A percentile compares a stretch with the other conserved stretches of the same genome.
phyloP scores from a whole-genome alignment of 2,888 invertebrate species.

The Nesidiocoris tenuis region DNA sequence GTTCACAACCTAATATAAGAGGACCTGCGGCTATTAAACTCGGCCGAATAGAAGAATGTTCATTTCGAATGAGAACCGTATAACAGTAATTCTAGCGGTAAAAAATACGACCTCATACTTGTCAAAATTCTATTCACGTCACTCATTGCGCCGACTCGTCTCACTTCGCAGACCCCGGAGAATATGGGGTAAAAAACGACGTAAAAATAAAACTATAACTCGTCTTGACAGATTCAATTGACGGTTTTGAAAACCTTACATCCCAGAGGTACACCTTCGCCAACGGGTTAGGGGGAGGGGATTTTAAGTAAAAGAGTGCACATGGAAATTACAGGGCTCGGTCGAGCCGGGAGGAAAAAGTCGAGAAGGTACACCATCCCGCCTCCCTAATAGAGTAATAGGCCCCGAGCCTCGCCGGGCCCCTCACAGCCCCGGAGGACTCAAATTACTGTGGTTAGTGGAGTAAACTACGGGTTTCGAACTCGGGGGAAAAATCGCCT shows the following conservation, averaged over 20 bases:
- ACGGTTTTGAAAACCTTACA: slow-evolving; percentile 20
- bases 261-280: neutral
- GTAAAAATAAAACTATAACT: slow-evolving; percentile 44
- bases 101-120: too few relatives aligned
- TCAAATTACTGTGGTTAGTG: slow-evolving; percentile 46
- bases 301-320: slow-evolving; percentile 45
- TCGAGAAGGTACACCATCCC: slow-evolving; percentile 37
- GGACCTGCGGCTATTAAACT: too few relatives aligned
- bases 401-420: slow-evolving; percentile 13
- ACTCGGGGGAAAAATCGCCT: slow-evolving; percentile 12
- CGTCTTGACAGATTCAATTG: slow-evolving; percentile 47
- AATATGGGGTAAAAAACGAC: neutral
- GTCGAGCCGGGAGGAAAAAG: slow-evolving; percentile 1
- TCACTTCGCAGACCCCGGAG: neutral
- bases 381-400: slow-evolving; percentile 45
- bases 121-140: neutral
- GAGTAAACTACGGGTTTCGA: slow-evolving; percentile 40
- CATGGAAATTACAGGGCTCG: slow-evolving; percentile 44
- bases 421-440: neutral
- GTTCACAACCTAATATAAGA: too few relatives aligned
- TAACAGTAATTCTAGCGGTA: too few relatives aligned
- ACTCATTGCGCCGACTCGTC: neutral
- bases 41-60: too few relatives aligned
- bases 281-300: slow-evolving; percentile 14
- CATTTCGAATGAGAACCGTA: too few relatives aligned